Evolutionary conservation across 37 sponge, comb jelly and placozoan genomes (phyloP).

Genomic region (Chondrosia reniformis): DNA sequence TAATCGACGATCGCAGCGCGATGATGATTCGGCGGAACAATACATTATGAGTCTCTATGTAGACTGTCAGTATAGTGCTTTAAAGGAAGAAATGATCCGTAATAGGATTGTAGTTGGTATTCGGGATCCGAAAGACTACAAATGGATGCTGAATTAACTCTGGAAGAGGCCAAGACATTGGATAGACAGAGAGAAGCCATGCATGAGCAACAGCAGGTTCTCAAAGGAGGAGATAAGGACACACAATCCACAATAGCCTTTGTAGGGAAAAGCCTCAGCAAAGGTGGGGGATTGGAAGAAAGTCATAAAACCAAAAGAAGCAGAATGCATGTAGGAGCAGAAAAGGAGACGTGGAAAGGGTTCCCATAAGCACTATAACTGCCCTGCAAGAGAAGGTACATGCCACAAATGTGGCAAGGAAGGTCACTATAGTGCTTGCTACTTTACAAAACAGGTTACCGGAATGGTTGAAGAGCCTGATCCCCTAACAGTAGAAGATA

Average conservation of each 20-base stretch:
- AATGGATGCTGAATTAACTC: not conserved
- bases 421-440: not conserved
- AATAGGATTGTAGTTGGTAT: not conserved
- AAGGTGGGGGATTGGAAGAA: not conserved
- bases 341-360: not conserved
- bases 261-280: not conserved
- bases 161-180: not conserved
- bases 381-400: not conserved
- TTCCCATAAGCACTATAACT: not conserved
- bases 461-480: not conserved
- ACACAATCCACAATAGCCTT: not conserved
- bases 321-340: not conserved
- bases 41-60: not conserved
- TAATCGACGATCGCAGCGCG: not conserved
- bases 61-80: not conserved
- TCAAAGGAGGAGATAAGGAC: not conserved
- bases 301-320: not conserved
- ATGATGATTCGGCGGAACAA: not conserved
- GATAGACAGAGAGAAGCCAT: not conserved
- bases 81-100: not conserved
- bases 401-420: not conserved
- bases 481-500: too few relatives aligned
- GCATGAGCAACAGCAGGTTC: not conserved
- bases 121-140: not conserved
- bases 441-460: not conserved